phyloP scores from a whole-genome alignment of 1,140 invertebrate species.

The Drosophila fuyamai region DNA sequence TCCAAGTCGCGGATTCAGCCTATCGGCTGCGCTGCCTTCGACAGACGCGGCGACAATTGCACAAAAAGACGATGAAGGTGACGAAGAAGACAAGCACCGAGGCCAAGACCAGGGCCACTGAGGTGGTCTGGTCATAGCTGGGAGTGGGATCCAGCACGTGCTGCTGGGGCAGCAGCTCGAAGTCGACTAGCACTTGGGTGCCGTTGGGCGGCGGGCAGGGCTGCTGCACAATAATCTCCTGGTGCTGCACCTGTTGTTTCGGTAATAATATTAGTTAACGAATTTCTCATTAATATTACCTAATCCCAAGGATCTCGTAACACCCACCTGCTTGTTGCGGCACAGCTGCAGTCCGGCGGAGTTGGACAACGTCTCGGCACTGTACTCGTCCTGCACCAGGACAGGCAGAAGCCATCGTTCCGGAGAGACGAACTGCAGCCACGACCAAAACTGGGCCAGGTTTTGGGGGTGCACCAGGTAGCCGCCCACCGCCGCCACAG shows the following conservation, averaged over 20 bases:
- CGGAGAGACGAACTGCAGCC: conserved; percentile 90
- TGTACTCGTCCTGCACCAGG: conserved; percentile 89
- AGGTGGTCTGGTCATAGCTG: conserved; percentile 86
- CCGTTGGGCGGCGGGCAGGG: conserved; percentile 91
- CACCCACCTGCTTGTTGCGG: conserved; percentile 88
- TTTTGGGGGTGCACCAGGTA: conserved; percentile 90
- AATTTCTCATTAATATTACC: too few species aligned
- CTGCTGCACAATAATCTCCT: conserved; percentile 93
- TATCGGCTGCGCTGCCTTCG: conserved; percentile 75
- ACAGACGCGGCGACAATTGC: conserved; percentile 86
- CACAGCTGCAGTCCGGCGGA: conserved; percentile 86
- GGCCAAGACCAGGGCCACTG: conserved; percentile 87
- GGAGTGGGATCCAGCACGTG: conserved; percentile 82
- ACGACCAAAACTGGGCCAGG: conserved; percentile 88
- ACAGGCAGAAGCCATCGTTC: conserved; percentile 90
- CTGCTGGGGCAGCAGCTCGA: conserved; percentile 85
- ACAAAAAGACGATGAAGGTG: conserved; percentile 86
- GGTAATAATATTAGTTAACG: background rate
- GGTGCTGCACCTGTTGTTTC: conserved; percentile 88
- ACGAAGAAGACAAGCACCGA: conserved; percentile 87
- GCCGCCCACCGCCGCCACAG: conserved; percentile 89
- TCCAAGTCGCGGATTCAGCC: conserved; percentile 3
- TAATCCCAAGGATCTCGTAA: too few species aligned
- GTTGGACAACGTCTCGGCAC: conserved; percentile 87
- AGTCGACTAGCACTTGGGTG: conserved; percentile 89